A percentile compares a stretch with the other conserved stretches of the same genome.
Evolutionary conservation across 35 echinoderm and acorn worm genomes (phyloP).

Genomic region (Apostichopus parvimensis): DNA sequence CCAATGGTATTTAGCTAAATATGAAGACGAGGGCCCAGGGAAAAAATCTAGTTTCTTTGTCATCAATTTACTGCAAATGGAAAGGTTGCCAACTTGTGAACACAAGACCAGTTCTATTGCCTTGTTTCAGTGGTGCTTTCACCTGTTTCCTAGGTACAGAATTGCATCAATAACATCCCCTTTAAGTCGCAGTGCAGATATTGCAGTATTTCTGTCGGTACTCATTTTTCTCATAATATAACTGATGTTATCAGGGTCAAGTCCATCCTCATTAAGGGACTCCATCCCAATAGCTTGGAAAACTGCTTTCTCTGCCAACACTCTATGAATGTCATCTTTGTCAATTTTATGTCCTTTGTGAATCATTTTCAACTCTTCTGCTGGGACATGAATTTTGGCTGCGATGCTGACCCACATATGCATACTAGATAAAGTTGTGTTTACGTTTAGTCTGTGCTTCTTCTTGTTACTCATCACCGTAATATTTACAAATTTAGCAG

Average conservation of each 20-base stretch:
- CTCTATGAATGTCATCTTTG: slow-evolving; percentile 38
- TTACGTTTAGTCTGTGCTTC: slow-evolving; percentile 55
- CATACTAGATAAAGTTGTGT: background rate
- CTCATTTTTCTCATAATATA: slow-evolving; percentile 54
- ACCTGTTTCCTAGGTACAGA: slow-evolving; percentile 74
- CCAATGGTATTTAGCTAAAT: too few species aligned
- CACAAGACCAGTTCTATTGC: too few species aligned
- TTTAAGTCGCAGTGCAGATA: slow-evolving; percentile 65
- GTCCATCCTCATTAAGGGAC: slow-evolving; percentile 70
- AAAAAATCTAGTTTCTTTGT: too few species aligned
- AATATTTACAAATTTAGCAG: slow-evolving; percentile 19
- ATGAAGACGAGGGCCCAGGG: too few species aligned
- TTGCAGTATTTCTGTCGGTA: slow-evolving; percentile 75
- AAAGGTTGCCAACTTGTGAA: too few species aligned
- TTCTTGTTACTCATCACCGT: slow-evolving; percentile 67
- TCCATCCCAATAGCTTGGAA: slow-evolving; percentile 93
- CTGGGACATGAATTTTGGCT: slow-evolving; percentile 50
- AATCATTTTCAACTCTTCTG: slow-evolving; percentile 69
- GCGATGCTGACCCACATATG: slow-evolving; percentile 55
- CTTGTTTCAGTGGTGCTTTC: background rate
- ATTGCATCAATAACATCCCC: slow-evolving; percentile 89
- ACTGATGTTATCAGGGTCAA: slow-evolving; percentile 53
- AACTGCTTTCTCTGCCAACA: slow-evolving; percentile 65
- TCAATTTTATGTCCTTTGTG: slow-evolving; percentile 76
- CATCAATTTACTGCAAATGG: too few species aligned